These are phyloP conservation scores for Keiferia lycopersicella DNA, from an alignment of 2,888 invertebrate genomes.

Conservation along the genomic window DNA sequence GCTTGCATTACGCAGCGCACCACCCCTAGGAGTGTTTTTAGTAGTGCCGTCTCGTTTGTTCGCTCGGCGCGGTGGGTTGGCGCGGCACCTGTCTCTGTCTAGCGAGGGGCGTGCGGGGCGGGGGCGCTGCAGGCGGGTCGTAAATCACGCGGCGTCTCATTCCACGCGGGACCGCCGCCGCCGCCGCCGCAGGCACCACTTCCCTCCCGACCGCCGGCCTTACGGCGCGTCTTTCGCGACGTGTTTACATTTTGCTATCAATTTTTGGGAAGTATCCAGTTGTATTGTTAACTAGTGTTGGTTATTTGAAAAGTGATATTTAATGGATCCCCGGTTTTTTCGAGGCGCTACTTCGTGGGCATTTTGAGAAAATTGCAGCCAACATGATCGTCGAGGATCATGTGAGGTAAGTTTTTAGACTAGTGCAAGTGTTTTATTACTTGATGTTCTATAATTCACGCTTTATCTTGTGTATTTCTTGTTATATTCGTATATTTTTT, in stretches of 20 bases:
- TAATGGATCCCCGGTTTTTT: conserved; percentile 69
- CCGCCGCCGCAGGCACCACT: conserved; percentile 79
- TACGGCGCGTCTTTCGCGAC: conserved; percentile 78
- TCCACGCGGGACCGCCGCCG: conserved; percentile 80
- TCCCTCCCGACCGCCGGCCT: conserved; percentile 72
- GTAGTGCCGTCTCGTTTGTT: conserved; percentile 61
- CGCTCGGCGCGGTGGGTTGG: conserved; percentile 38
- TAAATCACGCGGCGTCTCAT: conserved; percentile 81
- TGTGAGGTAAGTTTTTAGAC: conserved; percentile 71
- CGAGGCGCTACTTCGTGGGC: conserved; percentile 57
- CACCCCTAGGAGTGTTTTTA: conserved; percentile 72
- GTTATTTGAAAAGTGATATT: conserved; percentile 62
- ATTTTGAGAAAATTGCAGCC: conserved; percentile 72
- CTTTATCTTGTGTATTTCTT: conserved; percentile 1
- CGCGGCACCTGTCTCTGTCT: conserved; percentile 56
- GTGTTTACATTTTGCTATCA: conserved; percentile 70
- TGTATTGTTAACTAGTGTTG: conserved; percentile 60
- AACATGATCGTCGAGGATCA: conserved; percentile 81
- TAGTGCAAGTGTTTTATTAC: conserved; percentile 59
- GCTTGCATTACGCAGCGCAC: conserved; percentile 80
- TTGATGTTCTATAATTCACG: background rate
- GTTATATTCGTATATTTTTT: background rate
- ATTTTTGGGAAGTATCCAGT: conserved; percentile 64
- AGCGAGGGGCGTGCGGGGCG: conserved; percentile 70
- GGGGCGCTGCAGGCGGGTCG: conserved; percentile 81